Evolutionary conservation across 2,888 invertebrate genomes (phyloP).

Genomic region (Peribatodes rhomboidaria): DNA sequence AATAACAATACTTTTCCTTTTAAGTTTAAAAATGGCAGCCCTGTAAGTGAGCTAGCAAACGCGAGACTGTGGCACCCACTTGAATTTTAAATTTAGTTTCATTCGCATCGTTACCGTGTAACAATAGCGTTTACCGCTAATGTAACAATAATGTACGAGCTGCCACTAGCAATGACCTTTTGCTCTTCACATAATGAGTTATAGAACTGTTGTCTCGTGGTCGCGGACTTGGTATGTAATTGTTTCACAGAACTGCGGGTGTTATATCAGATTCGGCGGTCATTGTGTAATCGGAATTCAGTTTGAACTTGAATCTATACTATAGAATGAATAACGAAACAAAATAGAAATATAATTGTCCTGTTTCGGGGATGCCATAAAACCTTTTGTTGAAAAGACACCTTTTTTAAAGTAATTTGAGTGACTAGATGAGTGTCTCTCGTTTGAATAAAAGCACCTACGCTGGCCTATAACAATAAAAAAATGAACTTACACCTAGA

Average conservation of each 20-base stretch:
- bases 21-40: slow-evolving; percentile 17
- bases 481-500: no score
- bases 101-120: slow-evolving; percentile 42
- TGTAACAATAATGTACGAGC: slow-evolving; percentile 42
- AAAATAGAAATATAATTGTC: background rate
- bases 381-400: background rate
- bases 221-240: slow-evolving; percentile 8
- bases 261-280: slow-evolving; percentile 10
- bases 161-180: slow-evolving; percentile 39
- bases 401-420: no score
- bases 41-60: slow-evolving; percentile 36
- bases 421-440: no score
- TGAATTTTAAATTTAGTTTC: slow-evolving; percentile 64
- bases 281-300: background rate
- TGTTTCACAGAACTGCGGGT: slow-evolving; percentile 13
- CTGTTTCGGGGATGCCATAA: background rate
- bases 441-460: no score
- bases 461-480: no score
- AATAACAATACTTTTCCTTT: background rate
- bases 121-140: slow-evolving; percentile 48
- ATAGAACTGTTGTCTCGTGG: slow-evolving; percentile 19
- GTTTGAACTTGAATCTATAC: slow-evolving; percentile 14
- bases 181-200: slow-evolving; percentile 39
- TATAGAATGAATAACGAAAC: background rate
- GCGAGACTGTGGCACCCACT: slow-evolving; percentile 52